A percentile compares a stretch with the other conserved stretches of the same genome.
Evolutionary conservation across 2,888 invertebrate genomes (phyloP).

Genomic region (Noctua janthe): DNA sequence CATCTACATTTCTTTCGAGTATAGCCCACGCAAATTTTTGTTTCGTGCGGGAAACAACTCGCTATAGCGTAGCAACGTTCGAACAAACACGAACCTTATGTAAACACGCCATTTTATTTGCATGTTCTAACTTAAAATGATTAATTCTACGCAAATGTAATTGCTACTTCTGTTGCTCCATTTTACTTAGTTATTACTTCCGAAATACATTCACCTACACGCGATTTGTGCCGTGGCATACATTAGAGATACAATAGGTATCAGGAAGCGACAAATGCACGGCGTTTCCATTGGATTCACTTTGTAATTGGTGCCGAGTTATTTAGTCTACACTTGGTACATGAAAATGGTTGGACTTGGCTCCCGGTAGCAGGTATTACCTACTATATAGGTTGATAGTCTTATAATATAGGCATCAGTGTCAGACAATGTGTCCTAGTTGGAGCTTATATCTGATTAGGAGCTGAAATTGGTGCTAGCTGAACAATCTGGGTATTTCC

Average conservation of each 20-base stretch:
- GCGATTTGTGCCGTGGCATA: constrained; percentile 56
- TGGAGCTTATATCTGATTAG: neutral
- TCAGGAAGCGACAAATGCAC: constrained; percentile 47
- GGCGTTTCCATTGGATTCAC: constrained; percentile 45
- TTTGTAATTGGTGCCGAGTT: constrained; percentile 21
- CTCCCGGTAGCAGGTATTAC: neutral
- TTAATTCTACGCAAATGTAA: constrained; percentile 43
- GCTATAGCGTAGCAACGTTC: neutral
- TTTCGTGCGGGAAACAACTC: constrained; percentile 5
- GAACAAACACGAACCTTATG: constrained; percentile 33
- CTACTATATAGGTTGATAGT: neutral
- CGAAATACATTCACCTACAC: constrained; percentile 56
- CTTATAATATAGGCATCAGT: neutral
- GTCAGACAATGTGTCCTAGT: neutral
- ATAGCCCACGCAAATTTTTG: neutral
- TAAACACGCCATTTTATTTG: constrained; percentile 52
- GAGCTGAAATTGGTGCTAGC: neutral
- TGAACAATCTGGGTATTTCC: neutral
- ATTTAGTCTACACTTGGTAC: constrained; percentile 39
- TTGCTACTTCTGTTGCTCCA: constrained; percentile 52
- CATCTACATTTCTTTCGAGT: neutral
- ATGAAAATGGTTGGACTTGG: constrained; percentile 13
- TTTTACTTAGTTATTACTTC: constrained; percentile 49
- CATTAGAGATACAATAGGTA: constrained; percentile 49
- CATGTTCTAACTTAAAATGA: constrained; percentile 47